Base-by-base conservation (phyloP, 1,140 invertebrate species). In the Papilio polyxenes region DNA sequence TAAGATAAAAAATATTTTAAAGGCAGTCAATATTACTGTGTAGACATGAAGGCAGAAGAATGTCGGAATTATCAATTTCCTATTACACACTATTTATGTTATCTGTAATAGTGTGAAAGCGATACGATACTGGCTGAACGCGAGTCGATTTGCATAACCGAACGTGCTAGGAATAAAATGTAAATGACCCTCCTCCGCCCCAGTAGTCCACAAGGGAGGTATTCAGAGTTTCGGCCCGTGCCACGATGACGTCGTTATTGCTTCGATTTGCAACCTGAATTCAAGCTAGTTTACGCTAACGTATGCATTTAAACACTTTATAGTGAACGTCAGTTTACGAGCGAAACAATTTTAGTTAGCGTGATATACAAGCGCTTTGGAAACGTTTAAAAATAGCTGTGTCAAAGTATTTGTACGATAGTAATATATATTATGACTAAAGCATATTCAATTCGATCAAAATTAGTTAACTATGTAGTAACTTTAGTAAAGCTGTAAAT, bases 151-250 rank as follows among this genome's bases (percentile, higher is more conserved):
- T 90, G 88, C 92, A 94, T 93, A 90, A 87, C 87, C 88, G 89
- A 89, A 92, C 92, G 91, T 92, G 92, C 87, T 81, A 83, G 83
- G 91, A 94, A 93, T 94, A 93, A 92, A 91, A 92, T 94, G 91
- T 89, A 92, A 93, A 93, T 92, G 89, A 90, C 90, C 88, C 83
- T 74, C 82, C 82, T 74, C 51, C 51, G 51, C 51, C 51, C 51
- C 51, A 0, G 51, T 53, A 4, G 15, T 81, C 83, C 75, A 82
- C 65, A 78, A 80, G 83, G 81, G 77, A 78, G 82, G 77, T 59
- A 78, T 83, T 75, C 82, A 72, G 23, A 74, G 80, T 75, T 83
- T 75, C 82, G 69, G 23, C 83, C 75, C 75, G 83, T 79, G 82
- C 84, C 77, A 51, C 81, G 82, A 85, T 79, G 59, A 81, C 83